Evolutionary conservation across 1,140 invertebrate genomes (phyloP).

Genomic region (Pollicipes pollicipes): DNA sequence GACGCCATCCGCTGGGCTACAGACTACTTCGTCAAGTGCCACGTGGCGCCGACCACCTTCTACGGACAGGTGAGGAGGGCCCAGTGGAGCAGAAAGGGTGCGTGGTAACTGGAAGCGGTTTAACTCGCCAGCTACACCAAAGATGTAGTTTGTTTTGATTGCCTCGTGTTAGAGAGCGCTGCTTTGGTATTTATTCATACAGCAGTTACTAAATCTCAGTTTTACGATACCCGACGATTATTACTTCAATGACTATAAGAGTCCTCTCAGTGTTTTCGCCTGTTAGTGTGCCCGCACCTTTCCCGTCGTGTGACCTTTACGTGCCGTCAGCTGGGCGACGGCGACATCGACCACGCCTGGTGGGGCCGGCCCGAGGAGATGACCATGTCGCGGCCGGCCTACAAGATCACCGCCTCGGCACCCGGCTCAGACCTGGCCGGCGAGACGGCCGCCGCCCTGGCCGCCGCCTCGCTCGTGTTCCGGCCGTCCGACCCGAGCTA

Average conservation of each 20-base stretch:
- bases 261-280: too few species aligned
- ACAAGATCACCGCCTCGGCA: conserved; percentile 35
- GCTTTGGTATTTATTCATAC: too few species aligned
- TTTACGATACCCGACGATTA: too few species aligned
- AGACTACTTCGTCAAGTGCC: conserved; percentile 42
- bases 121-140: too few species aligned
- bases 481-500: conserved; percentile 28
- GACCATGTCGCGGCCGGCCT: conserved; percentile 38
- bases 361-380: conserved; percentile 44
- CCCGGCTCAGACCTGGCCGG: conserved; percentile 41
- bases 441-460: conserved; percentile 41
- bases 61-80: conserved; percentile 31
- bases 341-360: conserved; percentile 22
- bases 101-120: too few species aligned
- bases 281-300: too few species aligned
- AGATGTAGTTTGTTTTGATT: too few species aligned
- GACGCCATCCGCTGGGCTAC: conserved; percentile 38
- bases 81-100: too few species aligned
- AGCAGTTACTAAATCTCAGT: too few species aligned
- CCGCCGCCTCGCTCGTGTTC: conserved; percentile 34
- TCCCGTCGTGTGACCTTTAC: too few species aligned
- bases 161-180: too few species aligned
- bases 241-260: too few species aligned
- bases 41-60: conserved; percentile 33
- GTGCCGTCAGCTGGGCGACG: conserved; percentile 8